Base-by-base conservation (phyloP, 1,140 invertebrate genomes). In the Tenebrio molitor region DNA sequence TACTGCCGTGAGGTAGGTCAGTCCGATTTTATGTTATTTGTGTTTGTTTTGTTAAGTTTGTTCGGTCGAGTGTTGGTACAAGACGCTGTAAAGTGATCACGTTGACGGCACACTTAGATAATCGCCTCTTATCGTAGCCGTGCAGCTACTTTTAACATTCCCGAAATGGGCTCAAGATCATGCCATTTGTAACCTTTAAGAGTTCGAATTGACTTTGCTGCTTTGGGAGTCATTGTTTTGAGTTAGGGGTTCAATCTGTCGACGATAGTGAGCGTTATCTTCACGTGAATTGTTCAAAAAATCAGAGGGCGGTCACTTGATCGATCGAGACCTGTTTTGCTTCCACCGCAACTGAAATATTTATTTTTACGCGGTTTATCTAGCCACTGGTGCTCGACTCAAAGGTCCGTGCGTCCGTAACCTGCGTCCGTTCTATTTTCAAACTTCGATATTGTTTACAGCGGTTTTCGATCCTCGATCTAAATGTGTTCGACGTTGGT, bases 401-500 rank as follows among this genome's bases (percentile, higher is more conserved):
- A 58, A 58, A 58, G 50, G 50, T 58, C 46, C 23, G 50, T 29
- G 23, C 50, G 50, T 58, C 50, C 50, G 50, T 58, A 58, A 58
- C 50, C 50, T 58, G 29, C 50, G 50, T 58, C 50, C n/a, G 50
- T 58, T 58, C 50, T 58, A 58, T 58, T 58, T 58, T 58, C 10
- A 25, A 46, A 1, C 23, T 39, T 58, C 19, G 23, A 58, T 58
- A 29, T 34, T 58, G 50, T 58, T 58, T 58, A 58, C 50, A 14
- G 15, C 21, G 7, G 50, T 58, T 29, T 50, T 58, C 50, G 23
- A 29, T 39, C 12, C n/a, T 5, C 25, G n/a, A n/a, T 58, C 50
- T 58, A 58, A 58, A 58, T 50, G 7, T 58, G n/a, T n/a, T n/a
- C n/a, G n/a, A n/a, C n/a, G 36, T 39, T 12, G 36, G 36, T 5